A percentile compares a stretch with the other conserved stretches of the same genome.
phyloP scores from a whole-genome alignment of 2,113 vertebrate genomes.

The Eudyptes chrysolophus region DNA sequence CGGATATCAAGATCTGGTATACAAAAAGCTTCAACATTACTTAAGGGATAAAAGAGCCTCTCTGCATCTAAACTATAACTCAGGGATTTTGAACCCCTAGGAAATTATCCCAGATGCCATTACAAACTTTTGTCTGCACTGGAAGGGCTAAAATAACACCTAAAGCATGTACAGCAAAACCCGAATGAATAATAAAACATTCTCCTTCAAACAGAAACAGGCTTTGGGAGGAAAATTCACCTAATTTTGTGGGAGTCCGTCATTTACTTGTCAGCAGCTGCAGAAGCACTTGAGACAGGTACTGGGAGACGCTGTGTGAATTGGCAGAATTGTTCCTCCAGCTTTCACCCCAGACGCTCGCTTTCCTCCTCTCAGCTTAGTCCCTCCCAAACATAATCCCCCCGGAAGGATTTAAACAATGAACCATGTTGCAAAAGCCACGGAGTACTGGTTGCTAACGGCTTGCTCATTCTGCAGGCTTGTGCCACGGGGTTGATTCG shows the following conservation, averaged over 20 bases:
- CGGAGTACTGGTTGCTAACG: not conserved
- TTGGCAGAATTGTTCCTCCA: not conserved
- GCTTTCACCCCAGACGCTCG: fast-evolving
- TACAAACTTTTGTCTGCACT: not conserved
- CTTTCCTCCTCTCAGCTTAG: not conserved
- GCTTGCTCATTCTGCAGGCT: not conserved
- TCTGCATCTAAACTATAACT: not conserved
- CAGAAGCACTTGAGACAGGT: not conserved
- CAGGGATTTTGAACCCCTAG: not conserved
- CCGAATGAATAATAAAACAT: not conserved
- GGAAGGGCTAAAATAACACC: not conserved
- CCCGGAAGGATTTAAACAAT: not conserved
- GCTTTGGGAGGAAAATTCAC: not conserved
- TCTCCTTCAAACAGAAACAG: not conserved
- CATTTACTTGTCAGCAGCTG: not conserved
- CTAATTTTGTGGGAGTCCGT: not conserved
- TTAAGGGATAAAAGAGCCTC: not conserved
- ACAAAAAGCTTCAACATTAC: not conserved
- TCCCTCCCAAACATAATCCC: not conserved
- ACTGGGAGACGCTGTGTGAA: not conserved
- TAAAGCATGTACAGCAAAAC: not conserved
- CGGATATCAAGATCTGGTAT: not conserved
- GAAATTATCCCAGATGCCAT: not conserved
- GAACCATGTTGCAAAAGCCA: not conserved
- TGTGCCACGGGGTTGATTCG: not conserved